These are phyloP conservation scores for Erebia epiphron DNA, from an alignment of 2,888 invertebrate genomes.

Conservation along the genomic window DNA sequence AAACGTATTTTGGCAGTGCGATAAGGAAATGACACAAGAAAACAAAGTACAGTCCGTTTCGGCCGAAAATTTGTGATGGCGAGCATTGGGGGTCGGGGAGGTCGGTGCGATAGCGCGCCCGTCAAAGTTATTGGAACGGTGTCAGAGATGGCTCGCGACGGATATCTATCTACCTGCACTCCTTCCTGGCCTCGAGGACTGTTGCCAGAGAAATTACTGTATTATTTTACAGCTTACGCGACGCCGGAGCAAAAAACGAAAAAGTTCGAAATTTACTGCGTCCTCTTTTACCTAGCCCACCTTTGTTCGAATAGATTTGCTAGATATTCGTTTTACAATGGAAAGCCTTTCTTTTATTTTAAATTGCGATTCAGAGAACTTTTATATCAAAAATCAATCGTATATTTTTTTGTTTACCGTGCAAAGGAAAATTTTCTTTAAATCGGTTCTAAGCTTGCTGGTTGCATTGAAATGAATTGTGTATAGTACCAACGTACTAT, in stretches of 20 bases:
- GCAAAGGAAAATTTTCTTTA: neutral
- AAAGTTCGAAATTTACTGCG: slow-evolving; percentile 25
- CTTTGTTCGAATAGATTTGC: slow-evolving; percentile 22
- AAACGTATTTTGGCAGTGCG: slow-evolving; percentile 82
- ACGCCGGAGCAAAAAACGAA: slow-evolving; percentile 34
- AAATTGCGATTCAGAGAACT: slow-evolving; percentile 15
- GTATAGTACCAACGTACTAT: too few relatives aligned
- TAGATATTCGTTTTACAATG: slow-evolving; percentile 17
- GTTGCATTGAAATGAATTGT: too few relatives aligned
- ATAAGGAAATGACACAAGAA: slow-evolving; percentile 83
- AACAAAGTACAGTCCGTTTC: slow-evolving; percentile 78
- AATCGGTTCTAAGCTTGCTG: neutral
- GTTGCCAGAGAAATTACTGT: slow-evolving; percentile 47
- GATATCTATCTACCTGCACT: slow-evolving; percentile 66
- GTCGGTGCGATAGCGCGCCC: slow-evolving; percentile 49
- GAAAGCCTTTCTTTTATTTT: slow-evolving; percentile 17
- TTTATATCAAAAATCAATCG: slow-evolving; percentile 16
- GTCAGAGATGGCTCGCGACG: slow-evolving; percentile 71
- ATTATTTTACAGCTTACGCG: slow-evolving; percentile 41
- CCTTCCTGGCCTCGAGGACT: slow-evolving; percentile 49
- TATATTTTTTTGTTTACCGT: neutral
- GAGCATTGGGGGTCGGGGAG: slow-evolving; percentile 43
- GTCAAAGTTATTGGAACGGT: slow-evolving; percentile 77
- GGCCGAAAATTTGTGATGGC: slow-evolving; percentile 75
- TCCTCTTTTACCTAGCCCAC: slow-evolving; percentile 17